phyloP scores from a whole-genome alignment of 2,888 invertebrate species.

The Cataglyphis livida region DNA sequence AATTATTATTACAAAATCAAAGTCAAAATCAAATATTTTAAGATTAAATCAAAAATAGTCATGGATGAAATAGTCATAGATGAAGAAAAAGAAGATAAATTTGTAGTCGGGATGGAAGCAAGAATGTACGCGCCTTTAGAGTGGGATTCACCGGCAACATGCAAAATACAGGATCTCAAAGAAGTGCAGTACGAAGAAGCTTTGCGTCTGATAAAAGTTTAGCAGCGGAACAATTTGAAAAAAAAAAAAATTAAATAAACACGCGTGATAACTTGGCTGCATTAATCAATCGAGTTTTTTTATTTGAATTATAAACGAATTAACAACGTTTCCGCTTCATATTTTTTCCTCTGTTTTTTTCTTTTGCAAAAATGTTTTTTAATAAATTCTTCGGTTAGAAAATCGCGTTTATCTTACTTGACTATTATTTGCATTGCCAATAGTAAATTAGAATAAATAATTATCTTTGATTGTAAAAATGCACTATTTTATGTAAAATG shows the following conservation, averaged over 20 bases:
- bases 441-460: not conserved
- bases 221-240: not conserved
- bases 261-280: not conserved
- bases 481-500: not conserved
- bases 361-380: not conserved
- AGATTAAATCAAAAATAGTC: not conserved
- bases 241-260: not conserved
- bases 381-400: not conserved
- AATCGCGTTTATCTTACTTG: not conserved
- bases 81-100: conserved; percentile 60
- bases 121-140: conserved; percentile 74
- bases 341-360: not conserved
- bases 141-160: conserved; percentile 74
- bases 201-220: conserved; percentile 79
- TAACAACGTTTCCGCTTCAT: not conserved
- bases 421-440: not conserved
- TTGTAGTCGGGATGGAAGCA: conserved; percentile 61
- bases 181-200: conserved; percentile 77
- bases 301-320: not conserved
- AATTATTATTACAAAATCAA: not conserved
- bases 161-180: conserved; percentile 77
- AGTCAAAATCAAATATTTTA: not conserved
- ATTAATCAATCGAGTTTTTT: not conserved
- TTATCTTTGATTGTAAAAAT: not conserved
- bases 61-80: conserved; percentile 47